These are phyloP conservation scores for Onychostruthus taczanowskii DNA, from an alignment of 2,113 vertebrate genomes.

Conservation along the genomic window DNA sequence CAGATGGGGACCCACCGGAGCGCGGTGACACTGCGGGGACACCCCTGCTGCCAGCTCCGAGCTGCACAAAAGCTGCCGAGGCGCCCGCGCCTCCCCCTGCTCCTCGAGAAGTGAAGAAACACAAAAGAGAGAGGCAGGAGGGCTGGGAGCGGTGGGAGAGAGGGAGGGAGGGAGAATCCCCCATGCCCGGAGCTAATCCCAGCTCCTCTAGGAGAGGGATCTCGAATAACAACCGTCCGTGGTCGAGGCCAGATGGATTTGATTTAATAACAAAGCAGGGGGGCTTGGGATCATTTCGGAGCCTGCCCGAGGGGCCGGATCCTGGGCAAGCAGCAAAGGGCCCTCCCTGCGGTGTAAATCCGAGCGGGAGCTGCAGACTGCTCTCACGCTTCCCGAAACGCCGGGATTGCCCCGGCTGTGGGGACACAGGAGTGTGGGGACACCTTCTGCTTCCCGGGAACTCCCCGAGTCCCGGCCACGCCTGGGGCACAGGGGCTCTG, in stretches of 20 bases:
- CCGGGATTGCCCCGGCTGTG: background rate
- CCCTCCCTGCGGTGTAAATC: background rate
- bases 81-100: background rate
- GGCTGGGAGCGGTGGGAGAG: background rate
- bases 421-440: background rate
- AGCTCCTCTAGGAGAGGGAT: conserved; percentile 4
- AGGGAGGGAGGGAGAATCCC: background rate
- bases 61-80: background rate
- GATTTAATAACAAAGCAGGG: conserved; percentile 45
- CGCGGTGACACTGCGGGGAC: background rate
- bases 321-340: background rate
- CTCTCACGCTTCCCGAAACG: background rate
- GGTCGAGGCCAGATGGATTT: conserved; percentile 39
- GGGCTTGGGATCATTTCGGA: background rate
- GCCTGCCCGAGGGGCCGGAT: background rate
- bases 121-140: conserved; percentile 41
- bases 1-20: background rate
- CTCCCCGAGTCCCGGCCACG: background rate
- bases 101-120: background rate
- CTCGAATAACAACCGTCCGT: conserved; percentile 13
- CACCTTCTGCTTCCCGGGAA: background rate
- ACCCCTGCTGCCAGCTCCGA: background rate
- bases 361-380: background rate
- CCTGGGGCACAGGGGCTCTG: fast-evolving
- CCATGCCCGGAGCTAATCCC: conserved; percentile 42